These are phyloP conservation scores for Aegotheles bennettii DNA, from an alignment of 2,113 vertebrate genomes.

Conservation along the genomic window DNA sequence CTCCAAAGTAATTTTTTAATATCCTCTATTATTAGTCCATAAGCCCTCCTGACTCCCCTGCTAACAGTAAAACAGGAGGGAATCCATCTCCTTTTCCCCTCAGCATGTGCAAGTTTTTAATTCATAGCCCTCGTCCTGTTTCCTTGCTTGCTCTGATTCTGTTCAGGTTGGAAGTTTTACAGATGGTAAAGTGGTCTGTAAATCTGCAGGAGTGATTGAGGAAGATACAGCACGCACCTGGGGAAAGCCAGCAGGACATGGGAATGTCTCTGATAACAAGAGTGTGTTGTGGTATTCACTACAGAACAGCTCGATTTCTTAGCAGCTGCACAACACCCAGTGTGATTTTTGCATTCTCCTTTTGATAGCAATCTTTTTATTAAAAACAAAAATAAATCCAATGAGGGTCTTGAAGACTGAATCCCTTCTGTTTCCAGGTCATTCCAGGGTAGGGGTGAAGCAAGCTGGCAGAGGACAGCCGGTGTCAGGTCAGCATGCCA, in stretches of 20 bases:
- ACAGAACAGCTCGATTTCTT: background rate
- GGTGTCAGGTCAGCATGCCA: background rate
- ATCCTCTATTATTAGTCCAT: background rate
- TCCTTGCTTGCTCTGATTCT: background rate
- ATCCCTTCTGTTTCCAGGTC: background rate
- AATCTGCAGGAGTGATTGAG: background rate
- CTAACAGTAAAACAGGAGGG: background rate
- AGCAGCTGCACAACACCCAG: no score
- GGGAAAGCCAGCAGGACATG: background rate
- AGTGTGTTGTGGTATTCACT: rapidly evolving
- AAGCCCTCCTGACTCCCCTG: background rate
- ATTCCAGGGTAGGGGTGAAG: background rate
- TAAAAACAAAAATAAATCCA: no score
- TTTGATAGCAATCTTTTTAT: no score
- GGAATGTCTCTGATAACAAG: background rate
- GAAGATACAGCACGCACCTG: background rate
- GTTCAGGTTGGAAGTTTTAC: background rate
- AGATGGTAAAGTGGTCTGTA: background rate
- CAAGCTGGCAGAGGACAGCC: background rate
- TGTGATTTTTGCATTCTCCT: background rate
- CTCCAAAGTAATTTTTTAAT: background rate
- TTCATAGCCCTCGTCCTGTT: background rate
- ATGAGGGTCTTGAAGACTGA: background rate
- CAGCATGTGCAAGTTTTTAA: background rate
- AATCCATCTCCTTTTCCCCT: background rate